Evolutionary conservation across 2,888 invertebrate species (phyloP).

Genomic region (Nomada ferruginata): DNA sequence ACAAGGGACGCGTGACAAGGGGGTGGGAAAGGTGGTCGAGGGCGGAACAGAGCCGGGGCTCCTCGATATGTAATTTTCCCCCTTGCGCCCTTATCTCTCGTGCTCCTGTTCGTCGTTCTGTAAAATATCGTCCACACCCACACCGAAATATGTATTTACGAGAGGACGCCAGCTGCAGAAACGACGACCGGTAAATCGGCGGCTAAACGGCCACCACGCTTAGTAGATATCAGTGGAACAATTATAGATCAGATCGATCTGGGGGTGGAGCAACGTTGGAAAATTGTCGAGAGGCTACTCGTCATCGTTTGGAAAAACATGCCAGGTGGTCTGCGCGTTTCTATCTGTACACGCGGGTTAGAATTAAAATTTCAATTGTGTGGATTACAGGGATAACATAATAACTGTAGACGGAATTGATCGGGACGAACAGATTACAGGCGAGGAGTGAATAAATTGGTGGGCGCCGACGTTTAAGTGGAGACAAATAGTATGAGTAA

Average conservation of each 20-base stretch:
- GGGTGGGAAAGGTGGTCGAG: slow-evolving; percentile 38
- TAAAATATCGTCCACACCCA: slow-evolving; percentile 35
- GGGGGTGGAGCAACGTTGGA: neutral
- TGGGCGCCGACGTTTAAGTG: too few species aligned
- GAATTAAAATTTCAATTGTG: too few species aligned
- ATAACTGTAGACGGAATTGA: too few species aligned
- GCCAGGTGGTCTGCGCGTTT: too few species aligned
- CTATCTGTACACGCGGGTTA: too few species aligned
- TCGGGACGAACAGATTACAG: too few species aligned
- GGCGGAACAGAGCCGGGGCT: slow-evolving; percentile 28
- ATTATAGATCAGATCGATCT: slow-evolving; percentile 7
- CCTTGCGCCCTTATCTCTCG: slow-evolving; percentile 50
- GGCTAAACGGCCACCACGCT: slow-evolving; percentile 4
- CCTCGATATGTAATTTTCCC: slow-evolving; percentile 76
- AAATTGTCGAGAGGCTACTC: too few species aligned
- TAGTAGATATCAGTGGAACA: slow-evolving; percentile 4
- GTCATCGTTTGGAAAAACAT: too few species aligned
- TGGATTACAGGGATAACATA: too few species aligned
- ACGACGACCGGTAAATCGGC: neutral
- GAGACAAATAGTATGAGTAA: too few species aligned
- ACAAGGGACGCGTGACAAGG: slow-evolving; percentile 52
- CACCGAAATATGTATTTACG: slow-evolving; percentile 12
- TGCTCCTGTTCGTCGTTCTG: neutral
- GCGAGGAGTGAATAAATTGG: too few species aligned
- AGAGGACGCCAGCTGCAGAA: neutral